These are phyloP conservation scores for Pocillopora meandrina DNA, from an alignment of 92 coral and sea anemone genomes.

Conservation along the genomic window DNA sequence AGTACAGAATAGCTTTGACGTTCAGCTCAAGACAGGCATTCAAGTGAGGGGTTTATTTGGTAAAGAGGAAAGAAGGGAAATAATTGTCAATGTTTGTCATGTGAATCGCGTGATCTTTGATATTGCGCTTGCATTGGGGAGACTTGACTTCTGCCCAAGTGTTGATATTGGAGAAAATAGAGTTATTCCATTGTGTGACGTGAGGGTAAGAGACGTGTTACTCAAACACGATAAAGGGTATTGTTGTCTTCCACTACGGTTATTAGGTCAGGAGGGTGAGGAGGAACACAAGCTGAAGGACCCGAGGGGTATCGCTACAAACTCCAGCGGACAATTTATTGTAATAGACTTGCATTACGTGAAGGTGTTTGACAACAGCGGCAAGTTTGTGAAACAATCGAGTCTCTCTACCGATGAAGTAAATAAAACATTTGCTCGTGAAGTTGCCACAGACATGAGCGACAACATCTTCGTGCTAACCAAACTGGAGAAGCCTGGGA, in stretches of 20 bases:
- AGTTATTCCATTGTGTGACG: constrained; percentile 23
- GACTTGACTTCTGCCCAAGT: constrained; percentile 1
- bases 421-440: neutral
- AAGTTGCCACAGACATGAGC: neutral
- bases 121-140: neutral
- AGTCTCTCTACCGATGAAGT: neutral
- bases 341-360: neutral
- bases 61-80: constrained; percentile 9
- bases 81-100: constrained; percentile 32
- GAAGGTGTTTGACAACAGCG: constrained; percentile 15
- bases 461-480: neutral
- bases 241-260: constrained; percentile 13
- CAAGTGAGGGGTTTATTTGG: neutral
- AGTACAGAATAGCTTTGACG: constrained; percentile 1
- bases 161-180: constrained; percentile 3
- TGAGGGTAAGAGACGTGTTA: neutral
- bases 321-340: constrained; percentile 7
- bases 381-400: neutral
- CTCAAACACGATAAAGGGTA: neutral
- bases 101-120: constrained; percentile 30
- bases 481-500: neutral
- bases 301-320: constrained; percentile 3
- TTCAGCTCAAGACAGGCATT: neutral
- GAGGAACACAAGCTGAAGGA: neutral
- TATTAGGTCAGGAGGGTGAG: constrained; percentile 25